These are phyloP conservation scores for Ageneiosus marmoratus DNA, from an alignment of 2,113 vertebrate genomes.

Conservation along the genomic window DNA sequence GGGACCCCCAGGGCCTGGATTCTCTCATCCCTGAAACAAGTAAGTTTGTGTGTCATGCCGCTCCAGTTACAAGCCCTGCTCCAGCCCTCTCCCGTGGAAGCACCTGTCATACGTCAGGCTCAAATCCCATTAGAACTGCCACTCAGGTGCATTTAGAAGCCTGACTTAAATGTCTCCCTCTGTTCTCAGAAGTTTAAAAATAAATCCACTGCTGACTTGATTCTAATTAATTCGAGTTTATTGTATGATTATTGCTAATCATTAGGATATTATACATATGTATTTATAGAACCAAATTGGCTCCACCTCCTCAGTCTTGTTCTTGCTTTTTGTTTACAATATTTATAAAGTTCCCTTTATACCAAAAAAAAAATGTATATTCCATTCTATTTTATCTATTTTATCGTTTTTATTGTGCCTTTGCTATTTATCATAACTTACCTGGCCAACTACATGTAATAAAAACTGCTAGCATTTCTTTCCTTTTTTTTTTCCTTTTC, in stretches of 20 bases:
- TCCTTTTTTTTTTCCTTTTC: too few species aligned
- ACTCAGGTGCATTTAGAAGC: background rate
- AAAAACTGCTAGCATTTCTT: background rate
- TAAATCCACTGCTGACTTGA: background rate
- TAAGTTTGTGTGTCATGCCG: constrained; percentile 72
- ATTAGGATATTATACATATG: background rate
- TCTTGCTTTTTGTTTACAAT: background rate
- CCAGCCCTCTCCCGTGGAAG: background rate
- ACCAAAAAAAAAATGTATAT: background rate
- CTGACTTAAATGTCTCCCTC: background rate
- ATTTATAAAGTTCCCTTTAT: background rate
- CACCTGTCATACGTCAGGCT: background rate
- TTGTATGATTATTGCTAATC: background rate
- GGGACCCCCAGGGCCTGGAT: constrained; percentile 85
- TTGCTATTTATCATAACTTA: background rate
- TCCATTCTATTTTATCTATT: background rate
- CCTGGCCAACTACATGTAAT: background rate
- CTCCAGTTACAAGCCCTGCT: background rate
- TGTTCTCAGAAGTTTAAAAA: background rate
- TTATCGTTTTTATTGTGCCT: background rate
- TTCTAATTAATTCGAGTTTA: background rate
- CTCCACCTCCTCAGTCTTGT: background rate
- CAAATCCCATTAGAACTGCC: background rate
- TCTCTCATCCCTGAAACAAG: constrained; percentile 93
- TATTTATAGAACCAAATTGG: background rate